A percentile compares a stretch with the other conserved stretches of the same genome.
phyloP scores from a whole-genome alignment of 2,888 invertebrate species.

The Athalia circularis region DNA sequence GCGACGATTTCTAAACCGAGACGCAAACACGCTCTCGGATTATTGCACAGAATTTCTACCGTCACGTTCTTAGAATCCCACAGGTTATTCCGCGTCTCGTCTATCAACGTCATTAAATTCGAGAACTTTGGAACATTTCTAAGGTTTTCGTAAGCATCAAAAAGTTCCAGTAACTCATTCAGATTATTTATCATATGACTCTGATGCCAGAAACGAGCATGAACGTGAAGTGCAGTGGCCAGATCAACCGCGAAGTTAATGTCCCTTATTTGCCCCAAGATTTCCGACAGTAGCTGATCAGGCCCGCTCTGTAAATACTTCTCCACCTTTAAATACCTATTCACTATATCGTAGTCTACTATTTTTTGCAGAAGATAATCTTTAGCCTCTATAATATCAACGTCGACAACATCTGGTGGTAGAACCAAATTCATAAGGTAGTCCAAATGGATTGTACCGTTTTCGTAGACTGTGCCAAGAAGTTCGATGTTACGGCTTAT shows the following conservation, averaged over 20 bases:
- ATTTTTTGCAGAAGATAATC: slow-evolving; percentile 53
- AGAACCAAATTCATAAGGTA: slow-evolving; percentile 59
- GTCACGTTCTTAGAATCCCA: slow-evolving; percentile 49
- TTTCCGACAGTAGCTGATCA: slow-evolving; percentile 57
- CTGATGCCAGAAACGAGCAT: slow-evolving; percentile 58
- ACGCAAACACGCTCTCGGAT: slow-evolving; percentile 55
- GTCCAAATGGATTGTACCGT: slow-evolving; percentile 53
- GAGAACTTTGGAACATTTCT: slow-evolving; percentile 39
- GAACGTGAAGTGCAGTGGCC: slow-evolving; percentile 51
- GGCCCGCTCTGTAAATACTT: slow-evolving; percentile 57
- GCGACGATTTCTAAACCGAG: slow-evolving; percentile 52
- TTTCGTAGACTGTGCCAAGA: slow-evolving; percentile 58
- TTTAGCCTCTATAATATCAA: slow-evolving; percentile 56
- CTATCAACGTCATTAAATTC: slow-evolving; percentile 40
- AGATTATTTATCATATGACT: slow-evolving; percentile 55
- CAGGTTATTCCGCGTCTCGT: slow-evolving; percentile 47
- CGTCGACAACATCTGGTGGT: slow-evolving; percentile 55
- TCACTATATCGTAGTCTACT: slow-evolving; percentile 48
- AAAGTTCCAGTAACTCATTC: slow-evolving; percentile 53
- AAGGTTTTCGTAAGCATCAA: slow-evolving; percentile 54
- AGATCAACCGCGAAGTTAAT: slow-evolving; percentile 55
- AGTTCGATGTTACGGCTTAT: slow-evolving; percentile 58
- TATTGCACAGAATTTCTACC: slow-evolving; percentile 55
- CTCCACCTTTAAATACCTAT: slow-evolving; percentile 53
- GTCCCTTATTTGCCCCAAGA: slow-evolving; percentile 55